These are phyloP conservation scores for Phyllopteryx taeniolatus DNA, from an alignment of 2,113 vertebrate species.

Conservation along the genomic window DNA sequence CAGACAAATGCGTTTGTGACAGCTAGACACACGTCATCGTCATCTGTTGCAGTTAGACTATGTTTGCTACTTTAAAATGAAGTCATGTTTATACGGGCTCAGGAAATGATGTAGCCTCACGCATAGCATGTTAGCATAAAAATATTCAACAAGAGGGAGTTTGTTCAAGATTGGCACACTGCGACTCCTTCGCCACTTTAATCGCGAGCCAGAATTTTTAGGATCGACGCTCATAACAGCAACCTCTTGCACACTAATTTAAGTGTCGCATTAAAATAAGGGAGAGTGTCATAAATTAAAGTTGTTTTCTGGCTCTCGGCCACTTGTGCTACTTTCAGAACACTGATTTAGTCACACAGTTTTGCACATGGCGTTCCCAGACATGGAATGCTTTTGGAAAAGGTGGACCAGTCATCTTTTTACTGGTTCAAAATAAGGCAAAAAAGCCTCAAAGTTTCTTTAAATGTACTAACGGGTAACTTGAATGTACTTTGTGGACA, in stretches of 20 bases:
- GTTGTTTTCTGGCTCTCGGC: neutral
- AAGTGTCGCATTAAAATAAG: neutral
- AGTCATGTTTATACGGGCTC: neutral
- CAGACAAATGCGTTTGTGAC: too few species aligned
- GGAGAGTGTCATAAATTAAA: neutral
- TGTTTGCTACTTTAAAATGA: neutral
- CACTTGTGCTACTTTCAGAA: neutral
- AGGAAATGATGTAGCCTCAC: neutral
- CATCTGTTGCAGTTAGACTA: neutral
- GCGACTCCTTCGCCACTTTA: neutral
- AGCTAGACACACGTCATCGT: neutral
- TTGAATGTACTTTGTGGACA: neutral
- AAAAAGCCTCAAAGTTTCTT: conserved; percentile 11
- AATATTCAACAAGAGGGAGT: neutral
- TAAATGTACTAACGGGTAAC: neutral
- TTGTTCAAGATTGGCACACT: neutral
- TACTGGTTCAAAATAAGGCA: neutral
- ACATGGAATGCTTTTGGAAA: neutral
- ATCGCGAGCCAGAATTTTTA: neutral
- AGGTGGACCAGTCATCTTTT: neutral
- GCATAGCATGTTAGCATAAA: neutral
- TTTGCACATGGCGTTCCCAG: neutral
- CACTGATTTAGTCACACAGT: neutral
- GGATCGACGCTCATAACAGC: too few species aligned
- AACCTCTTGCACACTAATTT: neutral